Percentiles rank a stretch among this genome's conserved stretches.
Evolutionary conservation across 2,113 vertebrate genomes (phyloP).

Genomic region (Octodon degus): DNA sequence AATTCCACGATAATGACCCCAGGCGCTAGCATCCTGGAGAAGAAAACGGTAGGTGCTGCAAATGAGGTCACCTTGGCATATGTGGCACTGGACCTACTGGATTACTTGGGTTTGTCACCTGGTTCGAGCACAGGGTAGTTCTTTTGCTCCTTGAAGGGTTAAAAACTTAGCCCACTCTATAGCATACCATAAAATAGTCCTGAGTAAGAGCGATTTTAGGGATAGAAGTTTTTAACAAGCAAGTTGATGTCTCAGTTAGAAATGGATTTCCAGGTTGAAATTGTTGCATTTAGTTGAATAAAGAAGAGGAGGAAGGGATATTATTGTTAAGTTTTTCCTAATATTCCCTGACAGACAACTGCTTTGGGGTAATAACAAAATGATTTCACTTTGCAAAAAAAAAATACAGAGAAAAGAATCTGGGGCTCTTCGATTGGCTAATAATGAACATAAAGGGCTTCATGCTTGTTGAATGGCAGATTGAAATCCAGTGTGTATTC

Average conservation of each 20-base stretch:
- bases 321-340: neutral
- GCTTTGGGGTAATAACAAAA: conserved; percentile 72
- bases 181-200: neutral
- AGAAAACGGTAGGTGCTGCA: neutral
- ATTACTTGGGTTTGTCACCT: conserved; percentile 4
- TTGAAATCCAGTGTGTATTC: conserved; percentile 82
- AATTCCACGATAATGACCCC: conserved; percentile 47
- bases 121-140: neutral
- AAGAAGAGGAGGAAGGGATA: conserved; percentile 49
- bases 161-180: conserved; percentile 39
- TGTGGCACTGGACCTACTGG: neutral
- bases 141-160: neutral
- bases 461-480: conserved; percentile 81
- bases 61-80: neutral
- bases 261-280: conserved; percentile 34
- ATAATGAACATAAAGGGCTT: conserved; percentile 82
- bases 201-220: conserved; percentile 41
- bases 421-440: conserved; percentile 70
- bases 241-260: conserved; percentile 52
- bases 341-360: conserved; percentile 62
- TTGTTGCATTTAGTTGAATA: conserved; percentile 27
- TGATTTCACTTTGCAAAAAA: conserved; percentile 69
- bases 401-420: conserved; percentile 68
- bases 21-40: neutral
- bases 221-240: conserved; percentile 47